Conservation (phyloP, 2,888 invertebrate species). For the Glaucopsyche alexis region DNA sequence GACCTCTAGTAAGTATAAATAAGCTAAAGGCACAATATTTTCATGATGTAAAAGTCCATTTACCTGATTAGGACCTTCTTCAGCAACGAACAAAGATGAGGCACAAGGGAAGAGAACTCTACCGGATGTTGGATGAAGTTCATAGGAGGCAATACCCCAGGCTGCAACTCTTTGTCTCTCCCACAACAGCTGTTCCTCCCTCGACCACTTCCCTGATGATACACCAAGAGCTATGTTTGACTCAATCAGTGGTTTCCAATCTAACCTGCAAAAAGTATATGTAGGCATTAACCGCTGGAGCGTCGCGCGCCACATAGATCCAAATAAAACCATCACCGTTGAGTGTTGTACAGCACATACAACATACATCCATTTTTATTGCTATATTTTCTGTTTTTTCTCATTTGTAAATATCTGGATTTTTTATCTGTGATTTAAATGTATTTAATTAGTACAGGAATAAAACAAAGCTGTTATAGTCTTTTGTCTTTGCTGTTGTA, state of each 20-base stretch:
- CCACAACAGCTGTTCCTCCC: slow-evolving; percentile 94
- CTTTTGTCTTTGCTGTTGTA: too few species aligned
- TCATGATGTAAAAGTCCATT: slow-evolving; percentile 21
- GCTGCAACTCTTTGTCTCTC: slow-evolving; percentile 95
- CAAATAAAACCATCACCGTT: too few species aligned
- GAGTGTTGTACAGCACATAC: too few species aligned
- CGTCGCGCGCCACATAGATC: too few species aligned
- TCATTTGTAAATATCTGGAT: too few species aligned
- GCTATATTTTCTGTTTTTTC: too few species aligned
- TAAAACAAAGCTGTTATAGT: too few species aligned
- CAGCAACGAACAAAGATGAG: slow-evolving; percentile 92
- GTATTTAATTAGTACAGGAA: too few species aligned
- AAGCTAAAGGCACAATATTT: too few species aligned
- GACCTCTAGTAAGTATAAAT: too few species aligned
- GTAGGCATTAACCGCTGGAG: not conserved
- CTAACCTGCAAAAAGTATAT: slow-evolving; percentile 68
- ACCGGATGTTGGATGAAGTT: slow-evolving; percentile 89
- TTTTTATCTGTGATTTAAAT: too few species aligned
- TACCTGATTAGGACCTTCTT: slow-evolving; percentile 62
- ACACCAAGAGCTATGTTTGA: slow-evolving; percentile 83
- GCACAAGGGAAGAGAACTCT: slow-evolving; percentile 95
- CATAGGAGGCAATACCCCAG: slow-evolving; percentile 97
- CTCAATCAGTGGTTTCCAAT: slow-evolving; percentile 91
- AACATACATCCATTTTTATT: too few species aligned
- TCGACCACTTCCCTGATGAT: slow-evolving; percentile 83